Evolutionary conservation across 2,113 vertebrate species (phyloP), one percentile per base, ranked within the genome.

Genomic region (Okapia johnstoni): DNA sequence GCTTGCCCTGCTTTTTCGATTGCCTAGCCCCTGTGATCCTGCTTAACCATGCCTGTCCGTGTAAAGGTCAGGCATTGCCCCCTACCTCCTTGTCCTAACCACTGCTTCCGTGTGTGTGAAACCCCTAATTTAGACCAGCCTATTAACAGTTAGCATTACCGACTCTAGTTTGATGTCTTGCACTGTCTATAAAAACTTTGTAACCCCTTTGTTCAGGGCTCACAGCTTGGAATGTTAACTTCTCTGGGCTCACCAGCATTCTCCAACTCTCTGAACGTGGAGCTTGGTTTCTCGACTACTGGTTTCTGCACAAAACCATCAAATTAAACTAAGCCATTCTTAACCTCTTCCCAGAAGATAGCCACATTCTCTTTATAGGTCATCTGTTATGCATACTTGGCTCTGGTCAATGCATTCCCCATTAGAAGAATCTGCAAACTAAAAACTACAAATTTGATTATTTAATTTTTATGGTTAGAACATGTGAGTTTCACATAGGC

Each of bases 191-290:
- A 11, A 36, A 70, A 11, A 21, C 9, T 70, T 70, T 70, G n/a
- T 70, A 36, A 36, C 63, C n/a, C 63, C 17, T 70, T 21, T 70
- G 17, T 70, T 70, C 2, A 1, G n/a, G n/a, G 63, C 63, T 36
- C n/a, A 36, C 17, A 12, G n/a, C n/a, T 70, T n/a, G 16, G 63
- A 36, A 17, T 70, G 63, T 36, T 36, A 70, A 70, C 19, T 11
- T n/a, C 63, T 70, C n/a, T 70, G n/a, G n/a, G 17, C 17, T n/a
- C n/a, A 11, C 63, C 0, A 0, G 63, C 9, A 5, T 70, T 36
- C 63, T 36, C n/a, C n/a, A 70, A 21, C 63, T 36, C n/a, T 70
- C n/a, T 36, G 33, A 21, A 2, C 36, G 4, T 0, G 0, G 33
- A 5, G 8, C 63, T 36, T 66, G 63, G n/a, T 36, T 70, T 70